phyloP scores from a whole-genome alignment of 2,797 vertebrate genomes.

The Acanthis flammea region DNA sequence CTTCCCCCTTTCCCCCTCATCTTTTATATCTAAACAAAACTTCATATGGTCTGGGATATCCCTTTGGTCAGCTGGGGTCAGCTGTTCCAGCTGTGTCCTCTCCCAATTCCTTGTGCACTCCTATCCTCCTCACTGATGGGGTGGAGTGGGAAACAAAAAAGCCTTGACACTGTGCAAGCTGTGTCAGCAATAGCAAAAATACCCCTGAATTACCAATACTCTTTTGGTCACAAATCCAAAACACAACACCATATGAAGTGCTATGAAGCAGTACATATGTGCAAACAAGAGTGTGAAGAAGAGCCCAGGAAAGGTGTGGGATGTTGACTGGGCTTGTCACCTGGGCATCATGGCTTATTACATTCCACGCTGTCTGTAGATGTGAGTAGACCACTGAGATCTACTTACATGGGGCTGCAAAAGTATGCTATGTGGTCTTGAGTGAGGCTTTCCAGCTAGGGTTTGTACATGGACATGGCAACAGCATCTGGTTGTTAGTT shows the following conservation, averaged over 20 bases:
- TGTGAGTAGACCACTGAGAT: neutral
- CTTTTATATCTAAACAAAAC: neutral
- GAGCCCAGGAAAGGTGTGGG: neutral
- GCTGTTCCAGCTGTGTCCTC: neutral
- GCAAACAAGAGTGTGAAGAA: neutral
- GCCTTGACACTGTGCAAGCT: neutral
- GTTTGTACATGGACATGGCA: neutral
- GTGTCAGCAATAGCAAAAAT: neutral
- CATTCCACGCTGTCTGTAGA: neutral
- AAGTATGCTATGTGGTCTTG: neutral
- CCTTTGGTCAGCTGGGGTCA: neutral
- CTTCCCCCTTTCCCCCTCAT: neutral
- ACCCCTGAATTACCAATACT: neutral
- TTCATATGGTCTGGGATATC: neutral
- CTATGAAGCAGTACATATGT: neutral
- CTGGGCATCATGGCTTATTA: neutral
- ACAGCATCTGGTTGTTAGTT: neutral
- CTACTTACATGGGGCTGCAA: neutral
- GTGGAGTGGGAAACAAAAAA: neutral
- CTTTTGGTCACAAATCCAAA: neutral
- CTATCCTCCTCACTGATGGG: accelerated
- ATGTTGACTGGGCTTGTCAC: neutral
- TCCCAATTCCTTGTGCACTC: neutral
- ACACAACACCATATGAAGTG: neutral
- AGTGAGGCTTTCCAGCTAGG: neutral